These are phyloP conservation scores for Meles meles DNA, from an alignment of 2,113 vertebrate genomes.

Conservation along the genomic window DNA sequence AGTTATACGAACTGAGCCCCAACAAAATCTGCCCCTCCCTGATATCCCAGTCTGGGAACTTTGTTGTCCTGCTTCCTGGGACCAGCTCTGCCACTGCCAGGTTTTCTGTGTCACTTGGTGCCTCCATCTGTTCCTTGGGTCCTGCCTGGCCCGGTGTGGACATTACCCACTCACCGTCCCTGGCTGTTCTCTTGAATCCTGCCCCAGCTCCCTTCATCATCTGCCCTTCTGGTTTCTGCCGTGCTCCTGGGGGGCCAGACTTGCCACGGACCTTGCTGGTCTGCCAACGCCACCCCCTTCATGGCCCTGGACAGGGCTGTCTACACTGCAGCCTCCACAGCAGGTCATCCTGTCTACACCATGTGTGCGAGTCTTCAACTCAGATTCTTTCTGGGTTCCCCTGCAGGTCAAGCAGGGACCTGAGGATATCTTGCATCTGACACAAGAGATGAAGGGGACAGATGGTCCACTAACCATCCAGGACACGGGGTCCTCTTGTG, in stretches of 20 bases:
- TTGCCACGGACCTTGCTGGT: too few relatives aligned
- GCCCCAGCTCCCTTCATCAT: neutral
- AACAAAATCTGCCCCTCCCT: fast-evolving
- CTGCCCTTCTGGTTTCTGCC: too few relatives aligned
- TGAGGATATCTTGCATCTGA: neutral
- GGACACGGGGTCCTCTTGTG: neutral
- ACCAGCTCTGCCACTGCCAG: neutral
- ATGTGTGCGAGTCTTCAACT: neutral
- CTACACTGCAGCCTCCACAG: too few relatives aligned
- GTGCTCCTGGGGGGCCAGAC: neutral
- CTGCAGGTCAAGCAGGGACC: neutral
- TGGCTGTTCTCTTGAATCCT: neutral
- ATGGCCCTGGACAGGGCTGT: neutral
- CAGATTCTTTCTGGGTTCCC: neutral
- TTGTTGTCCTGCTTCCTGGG: neutral
- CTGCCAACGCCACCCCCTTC: neutral
- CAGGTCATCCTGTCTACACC: neutral
- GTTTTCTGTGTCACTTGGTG: neutral
- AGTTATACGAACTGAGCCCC: too few relatives aligned
- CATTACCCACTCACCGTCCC: neutral
- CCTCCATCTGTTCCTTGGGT: neutral
- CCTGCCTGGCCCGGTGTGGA: too few relatives aligned
- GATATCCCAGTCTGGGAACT: neutral
- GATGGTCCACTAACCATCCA: neutral
- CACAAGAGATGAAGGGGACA: neutral